Evolutionary conservation across 2,113 vertebrate species (phyloP), one percentile per base, ranked within the genome.

Genomic region (Dermatemys mawii): DNA sequence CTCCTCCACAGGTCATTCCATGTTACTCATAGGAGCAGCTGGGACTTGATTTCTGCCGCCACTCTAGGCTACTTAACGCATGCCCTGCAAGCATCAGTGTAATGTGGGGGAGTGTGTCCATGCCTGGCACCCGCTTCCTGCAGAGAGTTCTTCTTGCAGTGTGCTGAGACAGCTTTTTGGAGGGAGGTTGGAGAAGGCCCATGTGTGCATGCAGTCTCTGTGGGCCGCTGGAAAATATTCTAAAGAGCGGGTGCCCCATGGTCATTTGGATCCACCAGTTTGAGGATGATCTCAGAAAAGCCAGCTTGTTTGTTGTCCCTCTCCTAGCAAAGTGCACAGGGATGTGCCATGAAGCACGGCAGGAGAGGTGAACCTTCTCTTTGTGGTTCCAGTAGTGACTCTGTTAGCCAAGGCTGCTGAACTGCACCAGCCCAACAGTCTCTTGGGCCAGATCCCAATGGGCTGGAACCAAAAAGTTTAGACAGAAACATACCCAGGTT

Each of bases 221-320:
- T 83, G 86, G 55, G 53, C 48, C 53, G 82, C 81, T 14, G 60
- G 60, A 67, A 67, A 67, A 67, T 67, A 67, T 35, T 67, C 32
- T 35, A 57, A 57, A 57, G 12, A 57, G 55, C 29, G 27, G 55
- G 27, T 29, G 55, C 11, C 55, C 27, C 8, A 29, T 9, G 70
- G 54, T 57, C 79, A 19, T 13, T 1, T 2, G 26, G 0, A 13
- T 78, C 57, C 89, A 35, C 13, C 2, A 1, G 21, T 29, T 70
- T 87, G 87, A 94, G 81, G 57, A 21, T 92, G 78, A 2, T 70
- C 44, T 92, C 86, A 85, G 89, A 55, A 70, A 67, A 63, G 44
- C 82, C 84, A 83, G 57, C 38, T 3, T 32, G n/a, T 67, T 35
- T 48, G 76, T 94, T 94, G 86, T 89, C 96, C 96, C 92, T 95